A percentile compares a stretch with the other conserved stretches of the same genome.
Conservation (phyloP, 2,113 vertebrate species). For the Dipodomys ordii region DNA sequence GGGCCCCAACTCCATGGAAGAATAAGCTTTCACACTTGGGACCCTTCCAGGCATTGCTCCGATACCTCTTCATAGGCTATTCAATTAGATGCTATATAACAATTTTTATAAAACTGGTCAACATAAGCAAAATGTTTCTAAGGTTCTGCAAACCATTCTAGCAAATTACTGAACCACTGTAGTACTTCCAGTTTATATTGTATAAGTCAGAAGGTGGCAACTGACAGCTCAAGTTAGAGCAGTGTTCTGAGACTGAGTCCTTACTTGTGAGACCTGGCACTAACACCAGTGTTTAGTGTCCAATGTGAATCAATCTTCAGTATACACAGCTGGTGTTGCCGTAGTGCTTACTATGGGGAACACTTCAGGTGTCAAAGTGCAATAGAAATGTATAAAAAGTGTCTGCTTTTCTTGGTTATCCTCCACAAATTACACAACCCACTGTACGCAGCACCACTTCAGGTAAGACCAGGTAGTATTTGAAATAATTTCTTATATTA, state of each 20-base stretch:
- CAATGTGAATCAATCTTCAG: not conserved
- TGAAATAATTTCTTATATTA: slow-evolving; percentile 4
- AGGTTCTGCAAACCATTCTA: not conserved
- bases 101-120: not conserved
- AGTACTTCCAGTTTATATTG: not conserved
- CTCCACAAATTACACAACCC: not conserved
- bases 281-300: not conserved
- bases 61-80: not conserved
- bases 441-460: not conserved
- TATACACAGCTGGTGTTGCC: not conserved
- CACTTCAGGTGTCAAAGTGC: not conserved
- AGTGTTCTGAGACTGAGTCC: not conserved
- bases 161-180: not conserved
- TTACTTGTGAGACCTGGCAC: not conserved
- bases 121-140: not conserved
- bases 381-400: not conserved
- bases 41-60: not conserved
- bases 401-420: not conserved
- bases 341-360: not conserved
- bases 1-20: not conserved
- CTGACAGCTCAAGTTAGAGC: not conserved
- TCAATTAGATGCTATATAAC: not conserved
- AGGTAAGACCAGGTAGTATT: slow-evolving; percentile 42
- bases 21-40: not conserved
- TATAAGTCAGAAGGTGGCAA: not conserved